Evolutionary conservation across 2,797 vertebrate genomes (phyloP).

Genomic region (Chelmon rostratus): DNA sequence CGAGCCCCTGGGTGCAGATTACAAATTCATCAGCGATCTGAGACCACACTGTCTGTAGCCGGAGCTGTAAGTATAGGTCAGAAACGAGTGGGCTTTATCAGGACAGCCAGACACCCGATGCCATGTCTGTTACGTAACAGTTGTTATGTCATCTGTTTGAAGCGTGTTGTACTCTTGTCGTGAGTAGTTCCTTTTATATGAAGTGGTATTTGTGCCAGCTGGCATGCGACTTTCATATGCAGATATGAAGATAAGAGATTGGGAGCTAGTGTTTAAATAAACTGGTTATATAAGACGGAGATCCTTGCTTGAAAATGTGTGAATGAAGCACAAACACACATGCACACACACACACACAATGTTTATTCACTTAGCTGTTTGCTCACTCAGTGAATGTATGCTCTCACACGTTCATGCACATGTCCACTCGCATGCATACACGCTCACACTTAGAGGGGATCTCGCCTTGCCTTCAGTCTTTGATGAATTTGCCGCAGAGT

Average conservation of each 20-base stretch:
- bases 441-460: constrained; percentile 14
- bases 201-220: constrained; percentile 74
- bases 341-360: constrained; percentile 6
- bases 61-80: constrained; percentile 59
- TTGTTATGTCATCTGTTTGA: constrained; percentile 81
- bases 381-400: constrained; percentile 21
- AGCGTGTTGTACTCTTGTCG: constrained; percentile 63
- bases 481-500: constrained; percentile 62
- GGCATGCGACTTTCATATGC: constrained; percentile 72
- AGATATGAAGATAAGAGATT: constrained; percentile 72
- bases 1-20: constrained; percentile 62
- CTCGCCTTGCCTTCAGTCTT: constrained; percentile 23
- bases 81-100: constrained; percentile 55
- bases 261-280: constrained; percentile 65
- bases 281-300: constrained; percentile 71
- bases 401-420: constrained; percentile 38
- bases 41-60: constrained; percentile 43
- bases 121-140: constrained; percentile 72
- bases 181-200: constrained; percentile 66
- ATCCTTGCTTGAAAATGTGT: constrained; percentile 57
- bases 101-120: constrained; percentile 63
- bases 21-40: constrained; percentile 67
- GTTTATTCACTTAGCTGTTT: constrained; percentile 8
- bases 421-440: constrained; percentile 13
- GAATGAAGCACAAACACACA: constrained; percentile 58